Conservation (phyloP, 2,888 invertebrate species). For the Syrphus vitripennis region DNA sequence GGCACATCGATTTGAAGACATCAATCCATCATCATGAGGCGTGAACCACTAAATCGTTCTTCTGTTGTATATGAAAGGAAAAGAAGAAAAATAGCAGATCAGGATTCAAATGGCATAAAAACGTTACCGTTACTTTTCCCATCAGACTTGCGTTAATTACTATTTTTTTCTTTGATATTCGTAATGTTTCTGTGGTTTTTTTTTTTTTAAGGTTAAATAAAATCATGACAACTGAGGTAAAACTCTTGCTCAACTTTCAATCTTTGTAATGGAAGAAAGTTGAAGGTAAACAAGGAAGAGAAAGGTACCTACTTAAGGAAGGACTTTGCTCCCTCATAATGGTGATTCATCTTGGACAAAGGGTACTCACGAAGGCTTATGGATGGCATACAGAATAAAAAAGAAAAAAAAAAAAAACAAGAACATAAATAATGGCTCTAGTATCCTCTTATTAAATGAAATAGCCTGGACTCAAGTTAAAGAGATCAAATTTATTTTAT, state of each 20-base stretch:
- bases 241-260: neutral
- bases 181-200: slow-evolving; percentile 44
- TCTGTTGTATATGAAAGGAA: neutral
- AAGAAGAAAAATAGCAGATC: neutral
- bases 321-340: slow-evolving; percentile 23
- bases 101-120: slow-evolving; percentile 18
- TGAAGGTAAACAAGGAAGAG: neutral
- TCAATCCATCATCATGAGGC: slow-evolving; percentile 23
- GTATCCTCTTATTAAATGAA: slow-evolving; percentile 59
- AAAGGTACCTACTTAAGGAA: neutral
- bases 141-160: slow-evolving; percentile 44
- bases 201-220: slow-evolving; percentile 31
- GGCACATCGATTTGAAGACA: slow-evolving; percentile 23
- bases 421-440: slow-evolving; percentile 34
- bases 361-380: neutral
- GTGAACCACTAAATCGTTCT: slow-evolving; percentile 21
- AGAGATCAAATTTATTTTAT: slow-evolving; percentile 46
- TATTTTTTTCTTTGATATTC: slow-evolving; percentile 38
- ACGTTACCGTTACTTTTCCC: neutral
- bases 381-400: neutral
- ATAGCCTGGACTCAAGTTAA: slow-evolving; percentile 48
- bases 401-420: neutral
- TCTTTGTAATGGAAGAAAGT: slow-evolving; percentile 16
- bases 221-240: slow-evolving; percentile 27
- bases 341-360: slow-evolving; percentile 46